Evolutionary conservation across 2,113 vertebrate genomes (phyloP).

Genomic region (Cricetomys ansorgei): DNA sequence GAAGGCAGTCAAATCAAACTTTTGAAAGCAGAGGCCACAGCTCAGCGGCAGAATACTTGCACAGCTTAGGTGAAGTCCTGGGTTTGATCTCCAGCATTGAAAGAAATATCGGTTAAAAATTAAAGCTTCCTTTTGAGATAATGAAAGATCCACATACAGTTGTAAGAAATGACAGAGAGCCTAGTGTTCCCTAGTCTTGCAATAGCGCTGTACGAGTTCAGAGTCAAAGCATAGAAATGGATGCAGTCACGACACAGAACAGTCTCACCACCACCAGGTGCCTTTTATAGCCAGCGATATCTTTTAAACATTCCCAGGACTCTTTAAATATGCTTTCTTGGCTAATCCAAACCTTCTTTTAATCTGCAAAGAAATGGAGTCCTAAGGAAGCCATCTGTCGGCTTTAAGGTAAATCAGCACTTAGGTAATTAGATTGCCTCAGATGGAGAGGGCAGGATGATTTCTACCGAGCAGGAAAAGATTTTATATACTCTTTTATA

Average conservation of each 20-base stretch:
- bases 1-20: background rate
- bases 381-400: background rate
- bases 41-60: background rate
- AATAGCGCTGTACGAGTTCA: background rate
- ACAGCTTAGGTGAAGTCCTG: background rate
- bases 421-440: constrained; percentile 17
- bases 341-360: background rate
- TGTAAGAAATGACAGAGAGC: background rate
- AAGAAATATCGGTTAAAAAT: background rate
- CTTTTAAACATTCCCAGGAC: background rate
- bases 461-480: background rate
- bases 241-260: background rate
- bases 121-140: background rate
- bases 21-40: background rate
- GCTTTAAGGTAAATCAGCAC: constrained; percentile 38
- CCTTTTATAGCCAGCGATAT: background rate
- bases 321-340: constrained; percentile 44
- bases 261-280: background rate
- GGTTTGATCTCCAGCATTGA: background rate
- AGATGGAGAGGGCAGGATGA: background rate
- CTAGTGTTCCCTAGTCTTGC: background rate
- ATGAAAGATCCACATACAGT: background rate
- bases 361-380: background rate
- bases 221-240: background rate
- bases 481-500: constrained; percentile 14